These are phyloP conservation scores for Apotomis betuletana DNA, from an alignment of 2,888 invertebrate species.

Conservation along the genomic window DNA sequence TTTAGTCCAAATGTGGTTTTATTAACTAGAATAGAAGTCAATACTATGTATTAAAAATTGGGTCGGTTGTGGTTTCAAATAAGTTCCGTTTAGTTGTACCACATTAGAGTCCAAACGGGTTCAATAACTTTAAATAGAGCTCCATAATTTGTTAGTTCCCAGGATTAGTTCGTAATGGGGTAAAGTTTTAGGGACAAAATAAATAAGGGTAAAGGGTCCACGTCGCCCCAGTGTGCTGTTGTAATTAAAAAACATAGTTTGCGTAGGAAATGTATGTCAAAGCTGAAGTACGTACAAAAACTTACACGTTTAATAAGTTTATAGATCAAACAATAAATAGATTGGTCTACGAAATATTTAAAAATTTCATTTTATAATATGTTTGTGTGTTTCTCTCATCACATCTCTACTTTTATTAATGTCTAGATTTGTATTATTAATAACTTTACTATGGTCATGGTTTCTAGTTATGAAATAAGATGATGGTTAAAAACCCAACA, in stretches of 20 bases:
- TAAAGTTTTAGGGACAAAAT: slow-evolving; percentile 39
- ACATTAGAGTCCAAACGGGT: background rate
- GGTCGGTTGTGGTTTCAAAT: background rate
- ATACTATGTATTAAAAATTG: no score
- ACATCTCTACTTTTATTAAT: no score
- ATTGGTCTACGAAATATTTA: no score
- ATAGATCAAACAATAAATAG: no score
- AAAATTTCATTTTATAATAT: no score
- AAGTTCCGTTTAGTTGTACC: background rate
- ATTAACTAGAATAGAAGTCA: no score
- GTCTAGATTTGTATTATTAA: no score
- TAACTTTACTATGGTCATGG: no score
- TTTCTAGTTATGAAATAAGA: no score
- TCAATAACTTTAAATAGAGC: slow-evolving; percentile 36
- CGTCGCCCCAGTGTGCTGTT: slow-evolving; percentile 9
- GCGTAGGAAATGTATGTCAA: background rate
- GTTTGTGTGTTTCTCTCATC: no score
- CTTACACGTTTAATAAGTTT: background rate
- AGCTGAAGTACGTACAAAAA: background rate
- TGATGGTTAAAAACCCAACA: no score
- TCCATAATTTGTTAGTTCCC: slow-evolving; percentile 39
- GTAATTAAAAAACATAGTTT: slow-evolving; percentile 36
- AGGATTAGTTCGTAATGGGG: slow-evolving; percentile 30
- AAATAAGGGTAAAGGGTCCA: slow-evolving; percentile 33
- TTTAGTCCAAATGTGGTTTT: no score